phyloP scores from a whole-genome alignment of 2,797 vertebrate species.

The Esox lucius region DNA sequence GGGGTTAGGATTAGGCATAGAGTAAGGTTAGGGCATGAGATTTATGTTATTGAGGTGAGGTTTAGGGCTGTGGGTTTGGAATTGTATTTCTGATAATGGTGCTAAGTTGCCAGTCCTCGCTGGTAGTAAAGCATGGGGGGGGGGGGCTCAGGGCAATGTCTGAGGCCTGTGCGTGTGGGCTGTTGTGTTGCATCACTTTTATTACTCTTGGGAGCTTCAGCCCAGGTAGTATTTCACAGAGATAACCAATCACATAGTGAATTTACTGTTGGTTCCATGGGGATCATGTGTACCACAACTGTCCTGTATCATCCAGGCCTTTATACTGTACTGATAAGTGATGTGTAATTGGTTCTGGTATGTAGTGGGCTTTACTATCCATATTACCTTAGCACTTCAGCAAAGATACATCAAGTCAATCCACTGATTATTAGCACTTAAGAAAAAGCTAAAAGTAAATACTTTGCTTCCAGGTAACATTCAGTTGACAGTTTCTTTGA shows the following conservation, averaged over 20 bases:
- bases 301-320: conserved; percentile 25
- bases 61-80: too few species aligned
- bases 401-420: not conserved
- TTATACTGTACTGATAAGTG: conserved; percentile 26
- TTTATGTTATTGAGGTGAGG: too few species aligned
- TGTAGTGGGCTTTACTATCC: not conserved
- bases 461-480: conserved; percentile 33
- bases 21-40: not conserved
- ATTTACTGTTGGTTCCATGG: conserved; percentile 32
- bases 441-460: not conserved
- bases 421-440: not conserved
- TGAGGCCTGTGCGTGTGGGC: conserved; percentile 5
- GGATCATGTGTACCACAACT: conserved; percentile 10
- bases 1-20: too few species aligned
- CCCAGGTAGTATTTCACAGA: conserved; percentile 30
- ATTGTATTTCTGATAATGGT: too few species aligned
- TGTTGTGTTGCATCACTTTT: conserved; percentile 8
- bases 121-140: too few species aligned
- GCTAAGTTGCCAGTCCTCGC: too few species aligned
- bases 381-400: not conserved
- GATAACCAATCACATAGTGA: conserved; percentile 32
- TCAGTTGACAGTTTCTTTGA: conserved; percentile 41
- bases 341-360: conserved; percentile 23
- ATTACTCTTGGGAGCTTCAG: conserved; percentile 29
- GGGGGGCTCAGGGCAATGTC: too few species aligned